Evolutionary conservation across 2,888 invertebrate genomes (phyloP).

Genomic region (Oxycera nigricornis): DNA sequence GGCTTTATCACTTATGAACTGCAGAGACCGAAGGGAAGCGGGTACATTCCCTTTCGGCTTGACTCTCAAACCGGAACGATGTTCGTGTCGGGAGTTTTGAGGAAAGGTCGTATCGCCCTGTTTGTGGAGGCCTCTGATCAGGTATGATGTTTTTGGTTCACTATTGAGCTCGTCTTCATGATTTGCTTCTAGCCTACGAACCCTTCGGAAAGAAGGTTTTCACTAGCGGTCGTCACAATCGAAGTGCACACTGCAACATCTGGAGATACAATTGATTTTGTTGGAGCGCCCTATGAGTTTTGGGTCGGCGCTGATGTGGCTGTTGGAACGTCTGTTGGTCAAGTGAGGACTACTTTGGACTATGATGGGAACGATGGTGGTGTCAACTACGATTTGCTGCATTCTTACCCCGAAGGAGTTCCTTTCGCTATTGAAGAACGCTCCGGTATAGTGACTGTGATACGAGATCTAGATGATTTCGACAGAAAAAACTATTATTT

Average conservation of each 20-base stretch:
- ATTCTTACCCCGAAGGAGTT: conserved; percentile 89
- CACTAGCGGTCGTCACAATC: conserved; percentile 84
- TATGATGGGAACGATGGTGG: conserved; percentile 68
- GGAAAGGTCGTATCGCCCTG: conserved; percentile 77
- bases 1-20: conserved; percentile 79
- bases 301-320: conserved; percentile 89
- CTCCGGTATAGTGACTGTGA: conserved; percentile 86
- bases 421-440: conserved; percentile 90
- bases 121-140: conserved; percentile 84
- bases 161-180: background rate
- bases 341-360: conserved; percentile 78
- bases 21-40: conserved; percentile 72
- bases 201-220: conserved; percentile 82
- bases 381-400: conserved; percentile 77
- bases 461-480: conserved; percentile 75
- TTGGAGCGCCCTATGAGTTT: conserved; percentile 87
- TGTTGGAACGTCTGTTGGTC: conserved; percentile 85
- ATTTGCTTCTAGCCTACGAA: conserved; percentile 69
- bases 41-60: conserved; percentile 74
- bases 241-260: conserved; percentile 68
- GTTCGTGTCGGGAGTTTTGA: conserved; percentile 69
- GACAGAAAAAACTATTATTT: conserved; percentile 76
- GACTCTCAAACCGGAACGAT: conserved; percentile 76
- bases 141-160: conserved; percentile 46
- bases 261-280: conserved; percentile 74